Evolutionary conservation across 2,797 vertebrate species (phyloP).

Genomic region (Pygocentrus nattereri): DNA sequence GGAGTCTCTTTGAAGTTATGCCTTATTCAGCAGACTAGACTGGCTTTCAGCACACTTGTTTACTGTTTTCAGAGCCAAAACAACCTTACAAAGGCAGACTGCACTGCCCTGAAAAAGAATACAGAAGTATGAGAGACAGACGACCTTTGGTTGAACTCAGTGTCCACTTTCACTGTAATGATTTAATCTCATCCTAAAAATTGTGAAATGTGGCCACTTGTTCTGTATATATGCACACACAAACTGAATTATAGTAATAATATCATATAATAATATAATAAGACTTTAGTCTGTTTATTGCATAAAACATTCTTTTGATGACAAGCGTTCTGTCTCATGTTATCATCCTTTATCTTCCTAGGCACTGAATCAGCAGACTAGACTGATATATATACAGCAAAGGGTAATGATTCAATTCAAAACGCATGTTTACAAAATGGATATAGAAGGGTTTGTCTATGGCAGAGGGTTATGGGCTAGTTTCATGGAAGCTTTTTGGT

Average conservation of each 20-base stretch:
- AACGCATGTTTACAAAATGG: neutral
- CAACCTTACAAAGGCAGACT: neutral
- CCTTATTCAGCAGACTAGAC: neutral
- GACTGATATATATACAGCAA: neutral
- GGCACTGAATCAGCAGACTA: neutral
- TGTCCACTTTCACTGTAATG: conserved; percentile 19
- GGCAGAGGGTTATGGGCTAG: neutral
- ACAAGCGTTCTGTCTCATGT: neutral
- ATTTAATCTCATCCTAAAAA: conserved; percentile 7
- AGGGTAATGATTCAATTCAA: neutral
- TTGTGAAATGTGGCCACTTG: neutral
- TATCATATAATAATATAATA: too few relatives aligned
- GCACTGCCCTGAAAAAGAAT: conserved; percentile 7
- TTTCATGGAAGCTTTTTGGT: too few relatives aligned
- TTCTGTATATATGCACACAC: neutral
- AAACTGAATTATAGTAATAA: neutral
- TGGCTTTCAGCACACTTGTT: conserved; percentile 16
- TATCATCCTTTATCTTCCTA: neutral
- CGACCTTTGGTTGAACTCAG: conserved; percentile 19
- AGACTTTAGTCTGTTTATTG: neutral
- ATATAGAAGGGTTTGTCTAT: neutral
- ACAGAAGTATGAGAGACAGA: conserved; percentile 8
- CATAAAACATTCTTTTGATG: neutral
- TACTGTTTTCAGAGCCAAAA: conserved; percentile 32
- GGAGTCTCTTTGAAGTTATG: neutral